Percentiles rank a stretch among this genome's conserved stretches.
Conservation (phyloP, 1,140 invertebrate species). For the Drosophila nigrodunni region DNA sequence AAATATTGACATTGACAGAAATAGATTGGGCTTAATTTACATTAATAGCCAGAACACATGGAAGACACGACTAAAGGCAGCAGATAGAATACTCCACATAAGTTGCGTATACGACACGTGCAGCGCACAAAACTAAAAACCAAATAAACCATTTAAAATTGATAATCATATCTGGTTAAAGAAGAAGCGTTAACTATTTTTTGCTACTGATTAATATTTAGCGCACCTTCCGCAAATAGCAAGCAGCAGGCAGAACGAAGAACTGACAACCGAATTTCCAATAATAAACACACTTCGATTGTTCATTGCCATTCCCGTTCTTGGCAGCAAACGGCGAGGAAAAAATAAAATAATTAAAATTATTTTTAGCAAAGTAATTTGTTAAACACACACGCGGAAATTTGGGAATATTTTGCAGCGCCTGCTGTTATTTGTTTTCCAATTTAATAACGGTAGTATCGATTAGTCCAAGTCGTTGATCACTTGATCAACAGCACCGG, state of each 20-base stretch:
- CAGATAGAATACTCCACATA: conserved; percentile 9
- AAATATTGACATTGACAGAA: conserved; percentile 19
- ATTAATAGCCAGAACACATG: not conserved
- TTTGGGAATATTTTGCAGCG: conserved; percentile 13
- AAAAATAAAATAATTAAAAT: not conserved
- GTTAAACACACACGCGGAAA: conserved; percentile 16
- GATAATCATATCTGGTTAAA: conserved; percentile 11
- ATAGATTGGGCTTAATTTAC: not conserved
- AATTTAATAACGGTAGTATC: not conserved
- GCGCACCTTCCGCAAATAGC: conserved; percentile 41
- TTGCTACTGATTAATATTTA: conserved; percentile 22
- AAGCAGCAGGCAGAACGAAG: conserved; percentile 30
- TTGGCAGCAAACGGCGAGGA: not conserved
- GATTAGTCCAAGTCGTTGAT: not conserved
- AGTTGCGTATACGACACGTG: not conserved
- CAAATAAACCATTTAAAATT: not conserved
- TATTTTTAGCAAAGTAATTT: conserved; percentile 27
- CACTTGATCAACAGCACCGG: conserved; percentile 7
- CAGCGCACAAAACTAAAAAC: conserved; percentile 1
- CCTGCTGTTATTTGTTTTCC: conserved; percentile 1
- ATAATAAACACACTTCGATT: conserved; percentile 16
- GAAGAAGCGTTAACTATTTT: not conserved
- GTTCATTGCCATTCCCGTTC: conserved; percentile 27
- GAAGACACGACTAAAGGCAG: not conserved
- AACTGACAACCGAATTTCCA: conserved; percentile 25